These are phyloP conservation scores for Otocyon megalotis DNA, from an alignment of 2,113 vertebrate species.

Conservation along the genomic window DNA sequence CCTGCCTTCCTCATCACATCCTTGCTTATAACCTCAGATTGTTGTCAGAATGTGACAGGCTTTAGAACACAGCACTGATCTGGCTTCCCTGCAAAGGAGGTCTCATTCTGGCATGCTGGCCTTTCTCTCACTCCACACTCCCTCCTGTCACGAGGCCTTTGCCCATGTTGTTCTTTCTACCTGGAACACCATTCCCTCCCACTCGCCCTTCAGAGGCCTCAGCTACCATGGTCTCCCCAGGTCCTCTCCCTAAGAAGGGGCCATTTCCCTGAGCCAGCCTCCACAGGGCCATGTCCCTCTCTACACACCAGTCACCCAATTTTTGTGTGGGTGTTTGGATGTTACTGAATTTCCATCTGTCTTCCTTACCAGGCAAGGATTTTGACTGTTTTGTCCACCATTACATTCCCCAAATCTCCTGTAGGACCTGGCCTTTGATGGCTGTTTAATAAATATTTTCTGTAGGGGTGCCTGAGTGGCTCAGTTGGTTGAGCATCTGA, in stretches of 20 bases:
- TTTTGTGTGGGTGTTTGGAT: not conserved
- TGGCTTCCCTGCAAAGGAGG: not conserved
- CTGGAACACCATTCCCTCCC: not conserved
- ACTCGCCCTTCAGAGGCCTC: not conserved
- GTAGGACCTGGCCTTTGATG: not conserved
- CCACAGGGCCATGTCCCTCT: too few species aligned
- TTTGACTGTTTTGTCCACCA: not conserved
- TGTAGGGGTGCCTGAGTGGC: not conserved
- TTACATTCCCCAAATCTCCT: not conserved
- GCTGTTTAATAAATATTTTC: not conserved
- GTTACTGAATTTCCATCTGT: not conserved
- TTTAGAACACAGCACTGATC: not conserved
- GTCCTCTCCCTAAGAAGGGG: not conserved
- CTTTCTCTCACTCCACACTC: not conserved
- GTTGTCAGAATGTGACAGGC: not conserved
- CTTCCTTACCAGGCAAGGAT: not conserved
- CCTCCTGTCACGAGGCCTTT: not conserved
- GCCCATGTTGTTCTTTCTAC: not conserved
- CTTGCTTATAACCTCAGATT: not conserved
- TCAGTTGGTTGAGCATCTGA: not conserved
- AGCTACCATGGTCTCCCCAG: not conserved
- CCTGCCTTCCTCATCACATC: not conserved
- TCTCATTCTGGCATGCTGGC: not conserved
- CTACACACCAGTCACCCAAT: too few species aligned
- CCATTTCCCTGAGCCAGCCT: fast-evolving